Conservation (phyloP, 2,797 vertebrate genomes). For the Gallinago stenura region DNA sequence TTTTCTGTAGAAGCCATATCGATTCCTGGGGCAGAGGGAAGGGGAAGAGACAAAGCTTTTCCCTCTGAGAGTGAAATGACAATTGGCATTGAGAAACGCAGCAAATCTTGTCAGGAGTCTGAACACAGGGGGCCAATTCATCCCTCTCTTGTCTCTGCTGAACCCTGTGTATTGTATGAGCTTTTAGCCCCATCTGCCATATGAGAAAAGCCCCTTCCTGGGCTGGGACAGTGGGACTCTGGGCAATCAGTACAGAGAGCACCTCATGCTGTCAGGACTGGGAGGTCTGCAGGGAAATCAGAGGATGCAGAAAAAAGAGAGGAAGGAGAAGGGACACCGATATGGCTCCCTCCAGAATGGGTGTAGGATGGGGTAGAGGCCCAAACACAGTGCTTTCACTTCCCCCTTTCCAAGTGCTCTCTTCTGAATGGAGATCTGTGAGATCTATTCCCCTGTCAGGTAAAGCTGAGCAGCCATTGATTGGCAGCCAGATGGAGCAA, state of each 20-base stretch:
- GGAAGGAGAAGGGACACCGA: background rate
- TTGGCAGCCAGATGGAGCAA: conserved; percentile 71
- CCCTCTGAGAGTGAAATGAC: conserved; percentile 49
- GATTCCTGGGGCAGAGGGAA: conserved; percentile 57
- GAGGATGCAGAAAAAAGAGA: background rate
- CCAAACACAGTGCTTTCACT: background rate
- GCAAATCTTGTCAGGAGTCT: conserved; percentile 42
- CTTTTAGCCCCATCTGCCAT: background rate
- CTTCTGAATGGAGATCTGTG: background rate
- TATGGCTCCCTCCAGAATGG: background rate
- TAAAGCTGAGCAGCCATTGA: conserved; percentile 62
- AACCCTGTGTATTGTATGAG: background rate
- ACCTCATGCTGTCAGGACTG: background rate
- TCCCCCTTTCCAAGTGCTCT: background rate
- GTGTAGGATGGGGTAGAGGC: background rate
- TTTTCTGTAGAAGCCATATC: conserved; percentile 48
- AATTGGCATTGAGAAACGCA: conserved; percentile 58
- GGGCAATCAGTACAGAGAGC: background rate
- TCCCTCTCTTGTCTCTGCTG: background rate
- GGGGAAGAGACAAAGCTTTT: conserved; percentile 60
- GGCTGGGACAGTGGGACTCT: background rate
- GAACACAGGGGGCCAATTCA: conserved; percentile 20
- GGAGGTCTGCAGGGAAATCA: background rate
- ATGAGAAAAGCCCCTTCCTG: background rate
- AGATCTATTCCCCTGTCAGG: conserved; percentile 28